phyloP scores from a whole-genome alignment of 2,888 invertebrate species.

The Galeopsomyia nigrocyanea region DNA sequence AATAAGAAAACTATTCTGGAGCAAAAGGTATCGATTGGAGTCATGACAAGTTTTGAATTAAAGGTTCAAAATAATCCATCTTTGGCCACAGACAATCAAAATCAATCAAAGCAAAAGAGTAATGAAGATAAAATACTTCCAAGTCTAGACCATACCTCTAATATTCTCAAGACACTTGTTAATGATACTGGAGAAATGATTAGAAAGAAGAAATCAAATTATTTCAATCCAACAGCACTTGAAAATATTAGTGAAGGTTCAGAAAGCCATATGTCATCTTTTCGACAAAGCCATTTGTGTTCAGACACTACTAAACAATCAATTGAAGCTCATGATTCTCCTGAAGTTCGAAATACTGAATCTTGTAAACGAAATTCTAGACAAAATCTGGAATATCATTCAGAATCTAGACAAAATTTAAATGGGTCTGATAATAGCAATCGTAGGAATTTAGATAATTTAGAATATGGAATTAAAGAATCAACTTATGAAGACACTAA shows the following conservation, averaged over 20 bases:
- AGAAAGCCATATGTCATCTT: slow-evolving; percentile 63
- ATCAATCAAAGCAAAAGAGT: slow-evolving; percentile 40
- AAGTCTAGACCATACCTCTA: slow-evolving; percentile 31
- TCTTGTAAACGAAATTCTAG: slow-evolving; percentile 14
- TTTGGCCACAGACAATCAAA: slow-evolving; percentile 50
- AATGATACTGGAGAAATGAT: slow-evolving; percentile 47
- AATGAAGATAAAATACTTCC: slow-evolving; percentile 41
- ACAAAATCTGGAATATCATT: slow-evolving; percentile 5
- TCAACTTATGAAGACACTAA: slow-evolving; percentile 16
- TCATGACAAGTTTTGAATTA: slow-evolving; percentile 82
- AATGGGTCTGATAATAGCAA: slow-evolving; percentile 13
- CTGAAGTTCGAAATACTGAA: slow-evolving; percentile 31
- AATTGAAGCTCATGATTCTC: slow-evolving; percentile 29
- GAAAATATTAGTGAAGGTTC: slow-evolving; percentile 66
- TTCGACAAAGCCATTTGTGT: slow-evolving; percentile 59
- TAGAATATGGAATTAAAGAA: slow-evolving; percentile 30
- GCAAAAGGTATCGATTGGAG: slow-evolving; percentile 78
- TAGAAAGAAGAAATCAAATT: slow-evolving; percentile 53
- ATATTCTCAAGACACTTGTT: slow-evolving; percentile 45
- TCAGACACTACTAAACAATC: slow-evolving; percentile 46
- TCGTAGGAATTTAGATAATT: not conserved
- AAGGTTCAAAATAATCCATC: slow-evolving; percentile 64
- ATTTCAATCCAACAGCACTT: slow-evolving; percentile 56
- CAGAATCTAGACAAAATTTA: slow-evolving; percentile 13
- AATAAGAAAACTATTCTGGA: slow-evolving; percentile 64